These are phyloP conservation scores for Albula glossodonta DNA, from an alignment of 2,113 vertebrate genomes.

Conservation along the genomic window DNA sequence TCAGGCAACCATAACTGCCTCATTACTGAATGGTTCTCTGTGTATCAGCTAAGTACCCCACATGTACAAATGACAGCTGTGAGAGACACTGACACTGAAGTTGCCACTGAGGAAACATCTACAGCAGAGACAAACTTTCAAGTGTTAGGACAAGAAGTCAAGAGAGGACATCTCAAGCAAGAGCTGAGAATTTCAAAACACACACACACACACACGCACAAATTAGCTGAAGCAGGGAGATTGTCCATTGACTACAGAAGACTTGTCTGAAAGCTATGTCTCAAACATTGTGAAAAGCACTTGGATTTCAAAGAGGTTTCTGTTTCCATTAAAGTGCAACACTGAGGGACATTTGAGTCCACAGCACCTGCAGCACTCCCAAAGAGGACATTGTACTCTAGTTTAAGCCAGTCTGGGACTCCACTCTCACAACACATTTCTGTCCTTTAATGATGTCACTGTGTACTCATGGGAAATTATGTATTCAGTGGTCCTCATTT, in stretches of 20 bases:
- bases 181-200: too few relatives aligned
- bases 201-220: too few relatives aligned
- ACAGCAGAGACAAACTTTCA: too few relatives aligned
- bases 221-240: not conserved
- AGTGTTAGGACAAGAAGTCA: too few relatives aligned
- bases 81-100: too few relatives aligned
- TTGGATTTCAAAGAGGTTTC: not conserved
- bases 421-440: not conserved
- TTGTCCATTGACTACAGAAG: not conserved
- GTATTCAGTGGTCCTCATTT: too few relatives aligned
- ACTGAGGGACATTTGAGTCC: not conserved
- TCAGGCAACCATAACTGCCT: not conserved
- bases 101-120: too few relatives aligned
- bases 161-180: too few relatives aligned
- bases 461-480: not conserved
- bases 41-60: not conserved
- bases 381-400: not conserved
- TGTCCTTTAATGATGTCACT: not conserved
- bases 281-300: not conserved
- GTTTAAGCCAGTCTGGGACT: not conserved
- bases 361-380: not conserved
- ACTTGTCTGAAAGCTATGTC: too few relatives aligned
- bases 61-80: not conserved
- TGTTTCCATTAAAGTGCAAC: not conserved
- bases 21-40: not conserved